Evolutionary conservation across 2,113 vertebrate species (phyloP).

Genomic region (Petroica traversi): DNA sequence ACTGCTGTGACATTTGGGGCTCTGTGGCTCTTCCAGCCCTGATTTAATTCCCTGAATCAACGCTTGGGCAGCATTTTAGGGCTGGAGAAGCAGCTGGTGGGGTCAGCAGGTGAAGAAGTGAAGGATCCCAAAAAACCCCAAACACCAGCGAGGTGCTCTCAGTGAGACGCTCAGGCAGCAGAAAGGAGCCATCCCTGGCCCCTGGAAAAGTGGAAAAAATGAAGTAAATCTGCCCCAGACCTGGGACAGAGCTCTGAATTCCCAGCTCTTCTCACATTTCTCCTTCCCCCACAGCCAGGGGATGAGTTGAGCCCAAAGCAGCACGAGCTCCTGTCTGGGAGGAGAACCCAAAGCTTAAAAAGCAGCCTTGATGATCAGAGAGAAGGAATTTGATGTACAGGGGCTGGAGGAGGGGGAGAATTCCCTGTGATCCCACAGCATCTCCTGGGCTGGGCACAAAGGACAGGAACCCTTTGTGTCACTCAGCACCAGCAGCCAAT

Average conservation of each 20-base stretch:
- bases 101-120: neutral
- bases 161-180: neutral
- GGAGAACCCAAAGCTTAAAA: neutral
- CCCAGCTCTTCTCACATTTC: neutral
- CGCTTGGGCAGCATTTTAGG: accelerated
- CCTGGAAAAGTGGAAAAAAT: accelerated
- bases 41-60: neutral
- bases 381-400: neutral
- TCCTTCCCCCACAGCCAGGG: neutral
- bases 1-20: accelerated
- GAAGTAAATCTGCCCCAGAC: neutral
- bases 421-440: neutral
- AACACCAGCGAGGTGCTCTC: accelerated
- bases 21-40: accelerated
- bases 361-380: neutral
- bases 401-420: neutral
- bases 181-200: accelerated
- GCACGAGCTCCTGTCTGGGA: neutral
- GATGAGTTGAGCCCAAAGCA: neutral
- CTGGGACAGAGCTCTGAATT: neutral
- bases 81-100: neutral
- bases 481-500: conserved; percentile 10
- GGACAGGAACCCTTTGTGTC: neutral
- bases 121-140: neutral
- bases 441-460: neutral